A percentile compares a stretch with the other conserved stretches of the same genome.
These are phyloP conservation scores for Galaxias olidus DNA, from an alignment of 2,797 vertebrate genomes.

Conservation along the genomic window DNA sequence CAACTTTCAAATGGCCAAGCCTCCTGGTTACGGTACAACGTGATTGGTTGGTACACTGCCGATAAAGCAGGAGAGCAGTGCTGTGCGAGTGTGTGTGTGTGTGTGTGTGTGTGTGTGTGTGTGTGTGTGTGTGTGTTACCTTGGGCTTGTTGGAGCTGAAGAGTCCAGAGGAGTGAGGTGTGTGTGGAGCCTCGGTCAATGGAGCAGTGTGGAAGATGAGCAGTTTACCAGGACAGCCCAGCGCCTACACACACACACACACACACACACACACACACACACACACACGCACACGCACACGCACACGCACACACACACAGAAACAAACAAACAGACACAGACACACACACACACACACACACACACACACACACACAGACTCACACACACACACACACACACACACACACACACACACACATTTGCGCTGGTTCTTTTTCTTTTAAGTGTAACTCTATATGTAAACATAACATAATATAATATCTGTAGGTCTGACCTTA, in stretches of 20 bases:
- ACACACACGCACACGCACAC: slow-evolving; percentile 2
- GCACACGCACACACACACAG: neutral
- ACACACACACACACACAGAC: too few species aligned
- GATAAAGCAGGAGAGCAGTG: neutral
- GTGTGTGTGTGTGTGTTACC: slow-evolving; percentile 39
- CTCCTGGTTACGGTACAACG: too few species aligned
- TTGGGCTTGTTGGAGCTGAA: slow-evolving; percentile 74
- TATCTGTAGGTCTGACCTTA: slow-evolving; percentile 57
- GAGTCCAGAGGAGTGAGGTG: slow-evolving; percentile 65
- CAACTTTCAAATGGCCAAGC: too few species aligned
- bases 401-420: too few species aligned
- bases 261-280: neutral
- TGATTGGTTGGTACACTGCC: too few species aligned
- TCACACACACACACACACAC: too few species aligned
- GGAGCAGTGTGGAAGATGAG: slow-evolving; percentile 76
- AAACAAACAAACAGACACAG: too few species aligned
- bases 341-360: too few species aligned
- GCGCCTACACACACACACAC: slow-evolving; percentile 48
- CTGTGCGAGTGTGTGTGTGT: neutral
- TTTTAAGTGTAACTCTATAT: too few species aligned
- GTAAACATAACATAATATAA: too few species aligned
- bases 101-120: neutral
- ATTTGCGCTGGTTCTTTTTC: too few species aligned
- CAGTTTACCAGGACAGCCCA: slow-evolving; percentile 74
- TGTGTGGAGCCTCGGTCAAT: slow-evolving; percentile 56